These are phyloP conservation scores for Aldrovandia affinis DNA, from an alignment of 2,797 vertebrate species.

Conservation along the genomic window DNA sequence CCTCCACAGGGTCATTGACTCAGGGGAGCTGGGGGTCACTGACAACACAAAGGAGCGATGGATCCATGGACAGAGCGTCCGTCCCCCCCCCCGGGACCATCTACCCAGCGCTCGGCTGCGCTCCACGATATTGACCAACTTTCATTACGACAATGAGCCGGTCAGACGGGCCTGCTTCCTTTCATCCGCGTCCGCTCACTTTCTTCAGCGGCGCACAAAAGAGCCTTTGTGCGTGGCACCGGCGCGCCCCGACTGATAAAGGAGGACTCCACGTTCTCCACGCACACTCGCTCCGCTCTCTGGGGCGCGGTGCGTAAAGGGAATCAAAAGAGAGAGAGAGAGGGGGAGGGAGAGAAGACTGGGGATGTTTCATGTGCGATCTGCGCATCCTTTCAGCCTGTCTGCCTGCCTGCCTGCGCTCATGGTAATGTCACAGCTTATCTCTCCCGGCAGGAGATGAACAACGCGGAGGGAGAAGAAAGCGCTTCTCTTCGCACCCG, in stretches of 20 bases:
- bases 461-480: conserved; percentile 28
- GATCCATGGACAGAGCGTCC: too few species aligned
- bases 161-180: background rate
- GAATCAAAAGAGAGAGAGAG: background rate
- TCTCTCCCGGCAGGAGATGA: conserved; percentile 5
- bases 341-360: background rate
- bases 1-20: conserved; percentile 1
- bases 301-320: background rate
- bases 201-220: background rate
- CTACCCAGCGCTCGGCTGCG: too few species aligned
- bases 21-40: too few species aligned
- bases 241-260: background rate
- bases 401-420: conserved; percentile 16
- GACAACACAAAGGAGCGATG: too few species aligned
- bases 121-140: too few species aligned
- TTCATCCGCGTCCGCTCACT: background rate
- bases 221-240: background rate
- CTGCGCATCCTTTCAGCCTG: conserved; percentile 28
- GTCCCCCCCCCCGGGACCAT: too few species aligned
- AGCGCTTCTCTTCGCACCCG: background rate
- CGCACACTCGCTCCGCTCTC: too few species aligned
- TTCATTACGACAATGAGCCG: too few species aligned
- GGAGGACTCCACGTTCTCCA: background rate
- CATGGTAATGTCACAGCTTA: conserved; percentile 40
- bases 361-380: conserved; percentile 5